phyloP scores from a whole-genome alignment of 2,797 vertebrate species.

The Chiropotes sagulatus region DNA sequence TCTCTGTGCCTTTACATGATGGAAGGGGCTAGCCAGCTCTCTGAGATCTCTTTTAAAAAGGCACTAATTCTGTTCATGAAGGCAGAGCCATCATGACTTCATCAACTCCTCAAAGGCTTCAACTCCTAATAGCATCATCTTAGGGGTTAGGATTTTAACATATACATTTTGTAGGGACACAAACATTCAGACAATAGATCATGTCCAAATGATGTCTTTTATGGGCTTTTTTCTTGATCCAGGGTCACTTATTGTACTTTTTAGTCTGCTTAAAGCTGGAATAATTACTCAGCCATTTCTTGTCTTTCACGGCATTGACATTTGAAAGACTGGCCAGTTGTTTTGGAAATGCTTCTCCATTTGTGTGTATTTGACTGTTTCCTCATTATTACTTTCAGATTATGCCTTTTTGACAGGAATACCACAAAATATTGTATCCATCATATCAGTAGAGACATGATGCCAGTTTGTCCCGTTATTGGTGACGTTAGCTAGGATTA shows the following conservation, averaged over 20 bases:
- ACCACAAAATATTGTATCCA: too few species aligned
- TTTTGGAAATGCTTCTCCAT: not conserved
- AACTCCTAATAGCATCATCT: not conserved
- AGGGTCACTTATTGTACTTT: not conserved
- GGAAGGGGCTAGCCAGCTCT: not conserved
- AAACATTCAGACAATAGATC: not conserved
- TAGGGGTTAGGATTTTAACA: not conserved
- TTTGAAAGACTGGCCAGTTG: not conserved
- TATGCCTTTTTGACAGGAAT: not conserved
- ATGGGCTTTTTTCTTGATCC: not conserved
- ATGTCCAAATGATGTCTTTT: not conserved
- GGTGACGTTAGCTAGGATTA: not conserved
- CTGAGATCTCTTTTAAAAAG: not conserved
- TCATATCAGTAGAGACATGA: not conserved
- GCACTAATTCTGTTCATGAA: not conserved
- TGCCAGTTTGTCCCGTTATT: not conserved
- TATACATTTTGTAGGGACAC: not conserved
- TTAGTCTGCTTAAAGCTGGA: not conserved
- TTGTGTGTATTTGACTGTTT: not conserved
- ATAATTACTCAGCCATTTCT: not conserved
- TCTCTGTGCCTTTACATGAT: not conserved
- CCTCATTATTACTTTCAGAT: not conserved
- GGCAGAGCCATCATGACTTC: not conserved
- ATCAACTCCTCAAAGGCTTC: not conserved
- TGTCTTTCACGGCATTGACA: not conserved